Percentiles rank a stretch among this genome's conserved stretches.
Evolutionary conservation across 2,797 vertebrate species (phyloP).

Genomic region (Chloroceryle amazona): DNA sequence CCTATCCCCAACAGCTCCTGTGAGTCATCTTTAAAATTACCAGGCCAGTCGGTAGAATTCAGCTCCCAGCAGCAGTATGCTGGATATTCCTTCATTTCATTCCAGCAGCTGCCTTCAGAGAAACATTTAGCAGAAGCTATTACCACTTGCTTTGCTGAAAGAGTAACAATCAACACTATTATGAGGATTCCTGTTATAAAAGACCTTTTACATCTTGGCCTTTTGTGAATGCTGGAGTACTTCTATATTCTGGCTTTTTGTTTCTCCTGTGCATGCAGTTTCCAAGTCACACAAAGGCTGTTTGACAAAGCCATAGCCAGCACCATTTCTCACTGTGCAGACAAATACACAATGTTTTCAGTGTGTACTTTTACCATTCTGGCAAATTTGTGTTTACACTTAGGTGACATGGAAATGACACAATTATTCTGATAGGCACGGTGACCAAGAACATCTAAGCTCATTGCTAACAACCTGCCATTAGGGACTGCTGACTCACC

Average conservation of each 20-base stretch:
- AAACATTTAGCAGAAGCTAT: neutral
- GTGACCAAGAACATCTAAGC: rapidly evolving
- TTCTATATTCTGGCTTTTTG: rapidly evolving
- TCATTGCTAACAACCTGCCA: neutral
- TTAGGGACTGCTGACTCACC: constrained; percentile 26
- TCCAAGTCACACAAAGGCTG: rapidly evolving
- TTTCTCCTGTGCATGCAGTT: neutral
- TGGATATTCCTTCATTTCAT: neutral
- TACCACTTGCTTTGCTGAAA: neutral
- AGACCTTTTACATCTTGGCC: neutral
- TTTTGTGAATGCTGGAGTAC: neutral
- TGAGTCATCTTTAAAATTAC: neutral
- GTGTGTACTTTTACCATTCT: neutral
- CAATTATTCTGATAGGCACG: neutral
- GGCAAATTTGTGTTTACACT: neutral
- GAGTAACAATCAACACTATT: neutral
- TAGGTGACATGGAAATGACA: neutral
- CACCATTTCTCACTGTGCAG: neutral
- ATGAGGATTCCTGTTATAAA: neutral
- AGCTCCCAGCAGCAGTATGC: neutral
- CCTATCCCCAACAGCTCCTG: neutral
- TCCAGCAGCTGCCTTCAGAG: neutral
- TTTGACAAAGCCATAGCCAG: neutral
- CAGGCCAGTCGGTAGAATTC: neutral
- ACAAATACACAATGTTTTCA: neutral